Base-by-base conservation (phyloP, 2,888 invertebrate genomes). In the Agrochola lota region DNA sequence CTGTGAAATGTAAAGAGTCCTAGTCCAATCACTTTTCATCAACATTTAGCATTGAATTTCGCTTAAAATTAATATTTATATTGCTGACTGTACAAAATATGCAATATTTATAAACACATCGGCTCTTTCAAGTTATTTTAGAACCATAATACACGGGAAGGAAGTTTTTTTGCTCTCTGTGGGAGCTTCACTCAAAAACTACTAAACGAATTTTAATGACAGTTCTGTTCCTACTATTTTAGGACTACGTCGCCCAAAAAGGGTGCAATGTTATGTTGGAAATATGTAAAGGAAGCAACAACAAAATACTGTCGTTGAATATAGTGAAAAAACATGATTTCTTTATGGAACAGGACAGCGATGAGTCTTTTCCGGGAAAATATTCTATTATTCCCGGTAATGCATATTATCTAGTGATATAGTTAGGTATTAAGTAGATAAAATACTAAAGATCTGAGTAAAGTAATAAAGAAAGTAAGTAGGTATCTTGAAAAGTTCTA, bases 151-250 rank as follows among this genome's bases (percentile, higher is more conserved):
- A 57, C 46, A 71, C 68, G 55, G 66, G 57, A 72, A 70, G 35
- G 49, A 35, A 46, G 72, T 40, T 57, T 85, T 66, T 82, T 78
- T 77, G 52, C 26, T 55, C 73, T 81, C 66, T 30, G 75, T 74
- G 67, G 71, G 64, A 71, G 69, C 55, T 59, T 59, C 75, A 71
- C 79, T 83, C 79, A 83, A 83, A 83, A 87, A 76, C 88, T 78
- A 83, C 86, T 86, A 66, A 86, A 87, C 86, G 86, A 79, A 77
- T 86, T 86, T 85, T 86, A 85, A 86, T 83, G 88, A 86, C 78
- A 87, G 63, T 74, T 80, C 72, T 66, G 76, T 83, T 78, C 30
- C 26, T 62, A 71, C 77, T 87, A 85, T 87, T 87, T 83, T 69
- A 69, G 69, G 62, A 80, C 11, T 62, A 40, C 63, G 64, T 23